Base-by-base conservation (phyloP, 2,113 vertebrate species). In the Melanerpes aurifrons region DNA sequence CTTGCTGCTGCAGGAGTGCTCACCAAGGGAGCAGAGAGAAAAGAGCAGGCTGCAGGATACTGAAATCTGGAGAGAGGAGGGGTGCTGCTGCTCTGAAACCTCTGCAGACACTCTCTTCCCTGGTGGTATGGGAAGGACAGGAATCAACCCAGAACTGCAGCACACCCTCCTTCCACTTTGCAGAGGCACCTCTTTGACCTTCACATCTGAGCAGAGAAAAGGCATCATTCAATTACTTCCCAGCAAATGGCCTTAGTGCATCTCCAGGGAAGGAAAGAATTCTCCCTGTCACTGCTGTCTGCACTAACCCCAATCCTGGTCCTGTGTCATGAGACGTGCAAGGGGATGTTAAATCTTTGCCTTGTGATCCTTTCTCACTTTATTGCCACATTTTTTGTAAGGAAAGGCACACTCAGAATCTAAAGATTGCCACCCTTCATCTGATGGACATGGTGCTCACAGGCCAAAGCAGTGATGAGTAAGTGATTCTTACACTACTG, bases 371-470 rank as follows among this genome's bases (percentile, higher is more conserved):
- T 26, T 15, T 17, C 81, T 45, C 28, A 50, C 45, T 84, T 72
- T 37, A 82, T 40, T 47, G 48, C 56, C 45, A 22, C 8, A 3
- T 6, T 66, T 53, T 91, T 57, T n/a, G 15, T n/a, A 54, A 63
- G 35, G 47, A 86, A 89, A 77, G 85, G 54, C n/a, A 58, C 3
- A n/a, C 15, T 66, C 31, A 50, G 31, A 57, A 74, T 17, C 12
- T 16, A 19, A 82, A 70, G 47, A 73, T 5, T 2, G 18, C 43
- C 31, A 29, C 3, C 26, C 47, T 47, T 76, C 73, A 43, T 15
- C 4, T 0, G 0, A 17, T 2, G 35, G 35, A 66, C 0, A 0
- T 26, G 25, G 22, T 37, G 15, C 83, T 8, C 1, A 0, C 1
- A 62, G 20, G 48, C 18, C 62, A 72, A 35, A 58, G 37, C 54